Evolutionary conservation across 2,797 vertebrate species (phyloP).

Genomic region (Strix occidentalis): DNA sequence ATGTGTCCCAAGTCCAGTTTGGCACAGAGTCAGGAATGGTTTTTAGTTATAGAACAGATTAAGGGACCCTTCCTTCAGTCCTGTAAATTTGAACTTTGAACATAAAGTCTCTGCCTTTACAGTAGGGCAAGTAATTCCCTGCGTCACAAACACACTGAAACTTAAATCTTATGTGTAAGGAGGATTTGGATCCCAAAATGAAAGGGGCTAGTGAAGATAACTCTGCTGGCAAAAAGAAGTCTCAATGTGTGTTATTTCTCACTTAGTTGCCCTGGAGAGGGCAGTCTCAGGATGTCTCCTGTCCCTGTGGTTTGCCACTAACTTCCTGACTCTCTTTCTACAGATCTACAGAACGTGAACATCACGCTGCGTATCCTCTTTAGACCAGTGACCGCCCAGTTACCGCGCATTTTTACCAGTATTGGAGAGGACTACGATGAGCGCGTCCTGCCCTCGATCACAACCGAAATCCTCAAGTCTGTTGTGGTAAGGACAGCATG

Average conservation of each 20-base stretch:
- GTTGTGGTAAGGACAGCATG: conserved; percentile 85
- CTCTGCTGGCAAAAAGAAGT: neutral
- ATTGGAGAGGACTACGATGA: conserved; percentile 98
- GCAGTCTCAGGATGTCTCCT: neutral
- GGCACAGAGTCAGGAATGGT: neutral
- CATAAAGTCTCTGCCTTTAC: accelerated
- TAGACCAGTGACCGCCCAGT: conserved; percentile 85
- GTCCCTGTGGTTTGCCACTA: neutral
- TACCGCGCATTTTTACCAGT: conserved; percentile 93
- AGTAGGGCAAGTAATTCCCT: neutral
- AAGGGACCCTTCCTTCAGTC: neutral
- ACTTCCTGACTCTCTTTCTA: neutral
- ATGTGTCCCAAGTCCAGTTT: accelerated
- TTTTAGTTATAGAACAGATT: too few relatives aligned
- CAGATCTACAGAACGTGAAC: conserved; percentile 98
- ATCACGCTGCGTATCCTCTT: conserved; percentile 97
- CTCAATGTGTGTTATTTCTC: too few relatives aligned
- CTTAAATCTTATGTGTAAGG: neutral
- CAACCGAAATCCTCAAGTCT: conserved; percentile 95
- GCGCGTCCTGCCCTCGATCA: conserved; percentile 95
- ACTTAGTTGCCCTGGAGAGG: too few relatives aligned
- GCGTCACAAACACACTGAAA: neutral
- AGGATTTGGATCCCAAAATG: neutral
- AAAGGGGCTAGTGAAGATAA: too few relatives aligned
- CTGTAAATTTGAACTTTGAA: neutral